A percentile compares a stretch with the other conserved stretches of the same genome.
Conservation (phyloP, 2,113 vertebrate species). For the Anser cygnoides region DNA sequence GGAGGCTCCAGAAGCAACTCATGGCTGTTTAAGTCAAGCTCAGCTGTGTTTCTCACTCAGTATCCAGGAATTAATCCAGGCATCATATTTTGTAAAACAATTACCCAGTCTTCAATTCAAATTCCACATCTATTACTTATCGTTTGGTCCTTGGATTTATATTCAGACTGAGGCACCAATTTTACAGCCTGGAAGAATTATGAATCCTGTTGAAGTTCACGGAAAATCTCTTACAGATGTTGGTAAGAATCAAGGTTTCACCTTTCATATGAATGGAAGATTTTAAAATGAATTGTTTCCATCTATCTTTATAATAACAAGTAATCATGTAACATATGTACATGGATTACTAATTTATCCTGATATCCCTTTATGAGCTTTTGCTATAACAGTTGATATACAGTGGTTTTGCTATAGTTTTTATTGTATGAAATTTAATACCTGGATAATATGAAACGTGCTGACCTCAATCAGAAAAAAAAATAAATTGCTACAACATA, state of each 20-base stretch:
- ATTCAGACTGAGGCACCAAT: neutral
- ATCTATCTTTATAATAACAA: neutral
- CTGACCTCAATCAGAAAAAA: neutral
- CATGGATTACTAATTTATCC: neutral
- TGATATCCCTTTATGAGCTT: neutral
- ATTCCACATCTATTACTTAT: slow-evolving; percentile 28
- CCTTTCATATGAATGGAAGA: neutral
- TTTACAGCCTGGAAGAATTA: neutral
- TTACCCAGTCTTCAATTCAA: neutral
- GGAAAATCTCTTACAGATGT: neutral
- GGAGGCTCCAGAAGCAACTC: neutral
- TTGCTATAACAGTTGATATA: neutral
- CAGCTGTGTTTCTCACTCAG: neutral
- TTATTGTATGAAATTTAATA: neutral
- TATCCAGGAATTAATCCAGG: neutral
- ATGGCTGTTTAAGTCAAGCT: neutral
- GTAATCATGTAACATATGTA: neutral
- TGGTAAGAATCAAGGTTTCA: neutral
- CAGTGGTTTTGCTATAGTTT: neutral
- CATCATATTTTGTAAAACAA: neutral
- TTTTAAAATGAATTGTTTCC: neutral
- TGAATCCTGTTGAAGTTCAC: neutral
- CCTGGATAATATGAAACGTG: neutral
- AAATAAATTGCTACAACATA: neutral
- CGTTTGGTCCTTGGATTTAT: neutral